A percentile compares a stretch with the other conserved stretches of the same genome.
phyloP scores from a whole-genome alignment of 2,888 invertebrate species.

The Aethes cnicana region DNA sequence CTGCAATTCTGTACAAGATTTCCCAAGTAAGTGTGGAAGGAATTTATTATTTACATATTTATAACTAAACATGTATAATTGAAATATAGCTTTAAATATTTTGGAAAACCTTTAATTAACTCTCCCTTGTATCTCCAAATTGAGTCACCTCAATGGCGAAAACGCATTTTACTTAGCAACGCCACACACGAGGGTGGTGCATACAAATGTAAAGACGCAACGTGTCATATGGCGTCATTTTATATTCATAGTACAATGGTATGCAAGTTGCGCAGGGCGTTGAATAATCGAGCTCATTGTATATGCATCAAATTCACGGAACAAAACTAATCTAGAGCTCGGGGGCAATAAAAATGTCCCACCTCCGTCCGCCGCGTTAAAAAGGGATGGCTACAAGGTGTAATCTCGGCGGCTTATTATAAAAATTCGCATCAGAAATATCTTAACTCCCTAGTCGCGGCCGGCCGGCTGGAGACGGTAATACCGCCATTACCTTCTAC shows the following conservation, averaged over 20 bases:
- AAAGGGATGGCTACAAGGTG: constrained; percentile 78
- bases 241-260: constrained; percentile 66
- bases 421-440: constrained; percentile 73
- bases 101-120: constrained; percentile 1
- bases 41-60: too few relatives aligned
- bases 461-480: constrained; percentile 53
- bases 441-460: constrained; percentile 60
- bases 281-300: constrained; percentile 79
- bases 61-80: too few relatives aligned
- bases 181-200: constrained; percentile 19
- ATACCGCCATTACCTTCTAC: constrained; percentile 59
- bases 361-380: constrained; percentile 69
- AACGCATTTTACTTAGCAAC: background rate
- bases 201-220: constrained; percentile 30
- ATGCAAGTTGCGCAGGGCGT: constrained; percentile 63
- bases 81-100: background rate
- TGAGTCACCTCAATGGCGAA: background rate
- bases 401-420: constrained; percentile 78
- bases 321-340: constrained; percentile 80
- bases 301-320: constrained; percentile 81
- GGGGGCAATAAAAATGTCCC: constrained; percentile 79
- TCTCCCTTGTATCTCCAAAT: background rate
- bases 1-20: too few relatives aligned
- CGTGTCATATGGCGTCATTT: constrained; percentile 56
- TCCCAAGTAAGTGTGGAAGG: too few relatives aligned